phyloP scores from a whole-genome alignment of 2,797 vertebrate genomes.

The Lepilemur ruficaudatus region DNA sequence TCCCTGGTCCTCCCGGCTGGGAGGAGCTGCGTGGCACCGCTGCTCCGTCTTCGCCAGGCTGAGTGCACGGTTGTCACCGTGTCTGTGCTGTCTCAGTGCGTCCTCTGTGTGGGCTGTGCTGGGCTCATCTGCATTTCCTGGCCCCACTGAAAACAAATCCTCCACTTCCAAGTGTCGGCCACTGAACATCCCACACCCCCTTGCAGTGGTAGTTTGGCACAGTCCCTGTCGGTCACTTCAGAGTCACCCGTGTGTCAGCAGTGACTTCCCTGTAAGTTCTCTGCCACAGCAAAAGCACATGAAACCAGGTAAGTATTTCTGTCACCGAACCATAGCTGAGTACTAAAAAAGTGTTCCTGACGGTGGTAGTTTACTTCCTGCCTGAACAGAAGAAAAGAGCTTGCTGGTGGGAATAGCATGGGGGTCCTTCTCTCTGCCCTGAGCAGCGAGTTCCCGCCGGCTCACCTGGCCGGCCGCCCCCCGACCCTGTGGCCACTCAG shows the following conservation, averaged over 20 bases:
- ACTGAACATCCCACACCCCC: fast-evolving
- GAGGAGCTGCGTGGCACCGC: neutral
- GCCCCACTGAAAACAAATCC: neutral
- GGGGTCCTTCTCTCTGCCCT: neutral
- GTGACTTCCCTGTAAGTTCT: neutral
- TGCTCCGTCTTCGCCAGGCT: neutral
- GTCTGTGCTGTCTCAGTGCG: fast-evolving
- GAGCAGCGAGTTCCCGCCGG: neutral
- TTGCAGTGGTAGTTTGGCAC: neutral
- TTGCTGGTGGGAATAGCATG: neutral
- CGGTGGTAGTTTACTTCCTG: neutral
- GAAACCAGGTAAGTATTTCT: neutral
- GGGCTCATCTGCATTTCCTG: neutral
- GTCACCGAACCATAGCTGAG: neutral
- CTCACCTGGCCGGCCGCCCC: fast-evolving
- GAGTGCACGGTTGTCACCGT: fast-evolving
- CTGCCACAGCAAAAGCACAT: too few relatives aligned
- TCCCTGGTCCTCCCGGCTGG: neutral
- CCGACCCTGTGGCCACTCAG: neutral
- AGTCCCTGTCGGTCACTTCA: fast-evolving
- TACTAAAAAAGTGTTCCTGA: fast-evolving
- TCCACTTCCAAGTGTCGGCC: too few relatives aligned
- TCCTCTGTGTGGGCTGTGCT: too few relatives aligned
- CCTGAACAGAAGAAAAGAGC: neutral
- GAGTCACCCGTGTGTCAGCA: neutral